phyloP scores from a whole-genome alignment of 2,888 invertebrate species.

The Drosophila vallismaia region DNA sequence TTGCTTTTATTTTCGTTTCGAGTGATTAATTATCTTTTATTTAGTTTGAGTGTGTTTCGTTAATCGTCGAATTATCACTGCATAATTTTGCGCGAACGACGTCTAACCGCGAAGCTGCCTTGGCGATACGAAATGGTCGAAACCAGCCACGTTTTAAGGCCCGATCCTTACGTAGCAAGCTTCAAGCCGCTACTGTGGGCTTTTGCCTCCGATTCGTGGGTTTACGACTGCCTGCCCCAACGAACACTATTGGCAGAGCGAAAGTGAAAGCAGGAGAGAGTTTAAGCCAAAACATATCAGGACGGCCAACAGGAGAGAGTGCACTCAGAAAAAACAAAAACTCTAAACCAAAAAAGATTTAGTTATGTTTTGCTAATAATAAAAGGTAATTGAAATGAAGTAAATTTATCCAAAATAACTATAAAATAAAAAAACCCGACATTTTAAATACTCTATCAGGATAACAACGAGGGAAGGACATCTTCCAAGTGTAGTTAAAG shows the following conservation, averaged over 20 bases:
- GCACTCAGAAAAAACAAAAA: constrained; percentile 1
- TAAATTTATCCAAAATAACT: too few species aligned
- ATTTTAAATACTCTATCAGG: background rate
- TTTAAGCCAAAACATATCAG: constrained; percentile 10
- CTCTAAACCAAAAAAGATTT: background rate
- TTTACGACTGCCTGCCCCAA: constrained; percentile 39
- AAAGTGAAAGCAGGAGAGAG: constrained; percentile 6
- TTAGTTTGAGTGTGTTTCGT: background rate
- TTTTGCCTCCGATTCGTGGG: constrained; percentile 24
- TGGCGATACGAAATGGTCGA: constrained; percentile 28
- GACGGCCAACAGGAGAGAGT: constrained; percentile 4
- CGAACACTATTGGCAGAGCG: background rate
- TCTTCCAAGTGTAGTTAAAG: constrained; percentile 2
- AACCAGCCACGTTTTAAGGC: constrained; percentile 4
- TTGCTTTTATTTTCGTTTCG: background rate
- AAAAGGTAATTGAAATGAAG: too few species aligned
- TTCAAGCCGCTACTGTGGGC: constrained; percentile 69
- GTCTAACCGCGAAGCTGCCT: background rate
- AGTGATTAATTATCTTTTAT: background rate
- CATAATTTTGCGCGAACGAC: constrained; percentile 56
- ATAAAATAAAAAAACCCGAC: too few species aligned
- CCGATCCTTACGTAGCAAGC: constrained; percentile 74
- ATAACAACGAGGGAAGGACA: too few species aligned
- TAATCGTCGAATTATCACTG: constrained; percentile 33
- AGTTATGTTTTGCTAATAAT: too few species aligned